Percentiles rank a stretch among this genome's conserved stretches.
Conservation (phyloP, 2,797 vertebrate genomes). For the Capromys pilorides region DNA sequence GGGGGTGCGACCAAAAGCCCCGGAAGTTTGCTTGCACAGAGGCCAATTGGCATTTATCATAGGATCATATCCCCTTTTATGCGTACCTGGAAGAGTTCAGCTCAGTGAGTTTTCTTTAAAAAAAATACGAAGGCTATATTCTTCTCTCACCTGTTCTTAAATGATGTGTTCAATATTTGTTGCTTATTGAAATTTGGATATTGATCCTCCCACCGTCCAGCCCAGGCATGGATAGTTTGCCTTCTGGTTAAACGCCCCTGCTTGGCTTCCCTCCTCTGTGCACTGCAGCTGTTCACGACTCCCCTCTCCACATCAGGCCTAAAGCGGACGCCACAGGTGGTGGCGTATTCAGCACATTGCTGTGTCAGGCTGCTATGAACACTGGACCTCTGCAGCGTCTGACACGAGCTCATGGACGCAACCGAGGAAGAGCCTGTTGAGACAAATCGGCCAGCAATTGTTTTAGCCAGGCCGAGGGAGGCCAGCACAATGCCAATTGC, state of each 20-base stretch:
- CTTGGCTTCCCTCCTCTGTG: background rate
- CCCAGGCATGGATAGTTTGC: constrained; percentile 56
- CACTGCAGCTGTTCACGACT: background rate
- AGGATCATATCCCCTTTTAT: background rate
- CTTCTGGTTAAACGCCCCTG: background rate
- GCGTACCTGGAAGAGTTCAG: background rate
- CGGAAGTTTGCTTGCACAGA: constrained; percentile 25
- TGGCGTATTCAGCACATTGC: constrained; percentile 59
- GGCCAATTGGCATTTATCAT: background rate
- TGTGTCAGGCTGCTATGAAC: constrained; percentile 14
- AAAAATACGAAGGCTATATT: constrained; percentile 21
- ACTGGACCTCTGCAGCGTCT: constrained; percentile 14
- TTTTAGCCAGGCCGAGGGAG: constrained; percentile 58
- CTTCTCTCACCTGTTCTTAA: constrained; percentile 42
- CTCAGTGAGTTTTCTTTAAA: constrained; percentile 55
- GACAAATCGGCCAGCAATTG: constrained; percentile 58
- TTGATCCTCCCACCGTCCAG: background rate
- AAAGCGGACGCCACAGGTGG: constrained; percentile 58
- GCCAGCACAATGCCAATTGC: constrained; percentile 51
- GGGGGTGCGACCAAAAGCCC: background rate
- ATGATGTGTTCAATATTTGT: constrained; percentile 70
- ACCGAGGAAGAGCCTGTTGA: constrained; percentile 51
- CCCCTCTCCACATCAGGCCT: background rate
- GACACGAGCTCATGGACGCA: constrained; percentile 55
- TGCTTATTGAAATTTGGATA: constrained; percentile 7